Evolutionary conservation across 2,113 vertebrate genomes (phyloP), one percentile per base, ranked within the genome.

Genomic region (Rhagologus leucostigma): DNA sequence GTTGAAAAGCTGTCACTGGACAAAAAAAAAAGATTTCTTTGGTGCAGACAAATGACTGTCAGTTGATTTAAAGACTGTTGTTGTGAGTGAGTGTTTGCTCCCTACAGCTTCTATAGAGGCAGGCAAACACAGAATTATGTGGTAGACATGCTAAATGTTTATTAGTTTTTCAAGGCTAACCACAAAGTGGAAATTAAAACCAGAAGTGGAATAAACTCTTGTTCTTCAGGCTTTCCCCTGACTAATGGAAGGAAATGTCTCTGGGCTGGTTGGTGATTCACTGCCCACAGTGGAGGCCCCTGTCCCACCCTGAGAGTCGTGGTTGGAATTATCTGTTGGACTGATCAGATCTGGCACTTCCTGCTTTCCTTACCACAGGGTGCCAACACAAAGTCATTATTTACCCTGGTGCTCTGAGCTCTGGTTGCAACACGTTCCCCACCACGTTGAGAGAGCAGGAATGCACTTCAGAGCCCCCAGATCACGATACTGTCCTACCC

Each of bases 141-240:
- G 33, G 86, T 75, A 81, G 60, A 78, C 14, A 64, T 2, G 1
- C 47, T 77, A 87, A 70, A 81, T 87, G 69, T 96, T 92, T 91
- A 77, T 95, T 90, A 90, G 65, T 70, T 95, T 95, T 93, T 91
- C 80, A 92, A 78, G 89, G 76, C 80, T 87, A 93, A 75, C 88
- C 76, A 49, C 91, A 60, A 95, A 92, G 42, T 81, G 76, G 85
- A 95, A 95, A 91, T 95, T 49, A 89, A 93, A 92, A 84, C 4
- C 89, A 94, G 89, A 87, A 93, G 60, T 64, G 30, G 46, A 77
- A 67, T 63, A 87, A 95, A n/a, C 76, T 55, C 52, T 60, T 47
- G 0, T 56, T 90, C 39, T 87, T 90, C 44, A 75, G 75, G 73
- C 63, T 92, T 92, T 78, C 33, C 56, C 84, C 76, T 83, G 67